Base-by-base conservation (phyloP, 2,113 vertebrate genomes). In the Perccottus glenii region DNA sequence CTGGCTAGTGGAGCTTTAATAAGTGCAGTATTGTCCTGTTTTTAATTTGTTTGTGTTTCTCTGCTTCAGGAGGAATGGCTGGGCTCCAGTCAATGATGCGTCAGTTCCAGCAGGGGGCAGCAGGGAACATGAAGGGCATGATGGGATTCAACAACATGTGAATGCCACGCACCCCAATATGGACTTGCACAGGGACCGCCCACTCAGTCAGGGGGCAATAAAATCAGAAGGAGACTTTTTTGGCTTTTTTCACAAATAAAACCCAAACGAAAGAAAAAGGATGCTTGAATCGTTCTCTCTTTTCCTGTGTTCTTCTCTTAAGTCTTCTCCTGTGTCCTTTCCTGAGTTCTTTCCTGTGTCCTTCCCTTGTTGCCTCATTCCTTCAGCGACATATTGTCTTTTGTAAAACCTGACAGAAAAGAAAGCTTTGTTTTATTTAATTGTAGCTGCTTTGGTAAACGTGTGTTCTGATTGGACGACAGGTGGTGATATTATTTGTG, bases 91-190 rank as follows among this genome's bases (percentile, higher is more conserved):
- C 97, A 5, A 99, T 99, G 96, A 99, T 99, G 98, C 94, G 98
- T 68, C 98, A 99, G 45, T 99, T 99, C 86, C 98, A 99, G 83
- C 98, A 99, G 88, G 98, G 98, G 75, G 98, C 98, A 14, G 95
- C 97, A 50, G 98, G 98, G 44, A 99, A 99, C 87, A 98, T 99
- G 96, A 99, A 99, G 91, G 98, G 98, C 92, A 99, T 99, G 97
- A 98, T 99, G 98, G 97, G 97, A 91, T 99, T 99, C 89, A 99
- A 99, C 92, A 99, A 98, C 84, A 99, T 99, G 96, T 99, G 92
- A 95, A 87, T 36, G 70, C 85, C 79, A 59, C 11, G 43, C 7
- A 6, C 32, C 51, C 51, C 12, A 53, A 53, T 32, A 53, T 27
- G 19, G 19, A 27, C 19, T 27, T 32, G 9, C 49, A 27, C 19